These are phyloP conservation scores for Arenaria interpres DNA, from an alignment of 2,113 vertebrate species.

Conservation along the genomic window DNA sequence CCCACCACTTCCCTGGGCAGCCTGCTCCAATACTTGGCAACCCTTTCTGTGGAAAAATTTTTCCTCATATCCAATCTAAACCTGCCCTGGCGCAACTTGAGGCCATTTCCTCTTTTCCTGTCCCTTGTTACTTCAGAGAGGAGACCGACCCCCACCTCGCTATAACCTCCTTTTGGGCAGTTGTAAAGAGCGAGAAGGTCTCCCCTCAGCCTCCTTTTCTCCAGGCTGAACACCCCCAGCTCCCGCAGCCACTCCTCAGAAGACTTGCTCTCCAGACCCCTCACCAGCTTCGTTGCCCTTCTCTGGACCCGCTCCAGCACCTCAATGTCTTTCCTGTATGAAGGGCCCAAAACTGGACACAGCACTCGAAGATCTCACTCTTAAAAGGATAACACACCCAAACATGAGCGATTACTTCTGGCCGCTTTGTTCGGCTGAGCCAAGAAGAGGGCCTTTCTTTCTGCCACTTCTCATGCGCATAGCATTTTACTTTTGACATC, in stretches of 20 bases:
- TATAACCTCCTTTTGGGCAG: background rate
- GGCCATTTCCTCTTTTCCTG: background rate
- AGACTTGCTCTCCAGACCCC: background rate
- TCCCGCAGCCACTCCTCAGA: background rate
- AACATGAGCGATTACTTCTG: fast-evolving
- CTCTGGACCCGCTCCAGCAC: background rate
- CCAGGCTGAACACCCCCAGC: background rate
- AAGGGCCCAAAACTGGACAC: background rate
- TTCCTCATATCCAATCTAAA: background rate
- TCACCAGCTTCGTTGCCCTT: background rate
- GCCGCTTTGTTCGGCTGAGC: background rate
- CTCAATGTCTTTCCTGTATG: background rate
- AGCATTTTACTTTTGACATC: background rate
- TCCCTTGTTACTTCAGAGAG: background rate
- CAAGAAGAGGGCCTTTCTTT: background rate
- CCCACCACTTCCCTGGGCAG: background rate
- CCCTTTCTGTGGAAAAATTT: background rate
- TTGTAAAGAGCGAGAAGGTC: background rate
- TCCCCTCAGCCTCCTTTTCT: background rate
- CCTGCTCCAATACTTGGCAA: background rate
- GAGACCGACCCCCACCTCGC: background rate
- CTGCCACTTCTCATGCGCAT: background rate
- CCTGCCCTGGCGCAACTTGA: background rate
- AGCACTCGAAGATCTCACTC: background rate
- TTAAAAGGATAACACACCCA: background rate